A percentile compares a stretch with the other conserved stretches of the same genome.
Evolutionary conservation across 2,888 invertebrate genomes (phyloP).

Genomic region (Molorchus minor): DNA sequence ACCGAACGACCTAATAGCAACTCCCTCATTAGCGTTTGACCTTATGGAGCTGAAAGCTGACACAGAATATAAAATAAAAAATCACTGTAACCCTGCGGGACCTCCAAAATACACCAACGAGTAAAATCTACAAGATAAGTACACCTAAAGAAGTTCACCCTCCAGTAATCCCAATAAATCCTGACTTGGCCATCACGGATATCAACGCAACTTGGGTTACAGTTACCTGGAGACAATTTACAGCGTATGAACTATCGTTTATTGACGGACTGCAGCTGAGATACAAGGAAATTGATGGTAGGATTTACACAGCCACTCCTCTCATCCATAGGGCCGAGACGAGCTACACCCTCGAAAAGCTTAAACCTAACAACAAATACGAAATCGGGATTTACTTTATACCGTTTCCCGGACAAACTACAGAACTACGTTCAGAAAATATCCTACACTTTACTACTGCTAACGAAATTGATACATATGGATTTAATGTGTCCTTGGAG

Average conservation of each 20-base stretch:
- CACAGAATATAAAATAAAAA: constrained; percentile 83
- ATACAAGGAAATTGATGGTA: constrained; percentile 83
- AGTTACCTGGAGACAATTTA: constrained; percentile 84
- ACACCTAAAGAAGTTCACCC: constrained; percentile 70
- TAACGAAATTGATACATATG: constrained; percentile 80
- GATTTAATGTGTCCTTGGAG: constrained; percentile 81
- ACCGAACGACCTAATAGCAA: constrained; percentile 85
- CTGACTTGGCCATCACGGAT: constrained; percentile 76
- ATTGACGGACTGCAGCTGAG: constrained; percentile 90
- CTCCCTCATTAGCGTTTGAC: constrained; percentile 86
- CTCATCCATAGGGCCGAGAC: constrained; percentile 85
- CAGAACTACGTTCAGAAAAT: constrained; percentile 78
- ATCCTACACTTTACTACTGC: constrained; percentile 77
- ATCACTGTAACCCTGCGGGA: constrained; percentile 82
- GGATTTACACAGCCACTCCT: constrained; percentile 85
- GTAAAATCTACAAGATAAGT: constrained; percentile 77
- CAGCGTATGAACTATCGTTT: constrained; percentile 80
- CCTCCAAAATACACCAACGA: constrained; percentile 79
- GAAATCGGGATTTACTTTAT: constrained; percentile 86
- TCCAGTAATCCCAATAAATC: constrained; percentile 74
- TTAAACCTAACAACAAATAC: constrained; percentile 81
- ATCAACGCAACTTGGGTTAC: constrained; percentile 82
- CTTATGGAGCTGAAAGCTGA: constrained; percentile 79
- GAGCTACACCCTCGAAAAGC: constrained; percentile 78
- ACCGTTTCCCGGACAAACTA: constrained; percentile 81